Base-by-base conservation (phyloP, 2,797 vertebrate genomes). In the Naso thynnoides region DNA sequence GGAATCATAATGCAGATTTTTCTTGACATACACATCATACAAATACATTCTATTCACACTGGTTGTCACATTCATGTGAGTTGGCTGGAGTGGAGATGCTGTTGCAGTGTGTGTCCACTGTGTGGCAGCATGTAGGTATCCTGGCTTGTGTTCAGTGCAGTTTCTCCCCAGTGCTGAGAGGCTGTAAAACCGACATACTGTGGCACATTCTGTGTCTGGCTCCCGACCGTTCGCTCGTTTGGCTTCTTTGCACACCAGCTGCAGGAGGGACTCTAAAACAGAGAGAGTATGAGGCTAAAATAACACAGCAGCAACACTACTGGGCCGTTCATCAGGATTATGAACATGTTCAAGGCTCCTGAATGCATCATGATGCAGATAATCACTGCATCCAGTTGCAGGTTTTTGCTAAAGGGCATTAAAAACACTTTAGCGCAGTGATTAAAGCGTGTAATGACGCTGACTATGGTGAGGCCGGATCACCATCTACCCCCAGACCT, bases 81-180 rank as follows among this genome's bases (percentile, higher is more conserved):
- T 61, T 16, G 38, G 53, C 61, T 48, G 55, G 75, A 80, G 60
- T 53, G 67, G 66, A 29, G 73, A 49, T 72, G 86, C 50, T 54
- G 79, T 75, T 88, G 88, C 84, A 81, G 81, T 38, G 0, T 55
- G 63, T 38, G 73, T 86, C 94, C 94, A 93, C 93, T 39, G 71
- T 27, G 90, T 86, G 91, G 91, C 91, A 88, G 91, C 85, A 81
- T 81, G 76, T 64, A 54, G 74, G 78, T 55, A 29, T 90, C 81
- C 82, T 68, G 70, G 72, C 45, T 67, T 58, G 54, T 76, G 70
- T 75, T 83, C 73, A 73, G 81, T 81, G 76, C 79, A 70, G 19
- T 50, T 29, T 81, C 70, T 70, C 71, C 73, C 52, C 70, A 6
- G 31, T 27, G 50, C 11, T 16, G 54, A 77, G 67, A n/a, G 68